Conservation (phyloP, 2,113 vertebrate species). For the Callipepla californica region DNA sequence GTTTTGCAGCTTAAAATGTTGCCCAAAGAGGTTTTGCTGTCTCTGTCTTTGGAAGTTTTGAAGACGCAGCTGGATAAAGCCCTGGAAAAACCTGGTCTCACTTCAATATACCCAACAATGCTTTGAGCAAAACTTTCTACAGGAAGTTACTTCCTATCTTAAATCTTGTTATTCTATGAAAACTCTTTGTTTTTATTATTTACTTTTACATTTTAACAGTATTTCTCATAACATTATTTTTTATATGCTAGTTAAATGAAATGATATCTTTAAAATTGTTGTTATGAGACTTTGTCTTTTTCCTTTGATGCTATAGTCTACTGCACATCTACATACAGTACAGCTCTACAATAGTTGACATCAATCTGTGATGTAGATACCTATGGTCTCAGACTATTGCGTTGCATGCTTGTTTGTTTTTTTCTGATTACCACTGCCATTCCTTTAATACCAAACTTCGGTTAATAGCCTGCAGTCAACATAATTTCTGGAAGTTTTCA, state of each 20-base stretch:
- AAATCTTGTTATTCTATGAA: not conserved
- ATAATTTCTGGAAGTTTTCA: not conserved
- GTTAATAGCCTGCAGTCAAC: not conserved
- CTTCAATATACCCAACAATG: not conserved
- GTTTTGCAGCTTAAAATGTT: not conserved
- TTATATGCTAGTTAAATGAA: not conserved
- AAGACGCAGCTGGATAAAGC: not conserved
- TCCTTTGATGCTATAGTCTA: fast-evolving
- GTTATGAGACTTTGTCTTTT: not conserved
- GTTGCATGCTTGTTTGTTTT: too few species aligned
- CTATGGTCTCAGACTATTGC: not conserved
- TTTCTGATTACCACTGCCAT: not conserved
- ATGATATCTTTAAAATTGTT: not conserved
- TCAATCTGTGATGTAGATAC: not conserved
- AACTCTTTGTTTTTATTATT: not conserved
- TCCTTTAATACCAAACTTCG: not conserved
- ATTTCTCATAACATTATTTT: not conserved
- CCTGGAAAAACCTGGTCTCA: not conserved
- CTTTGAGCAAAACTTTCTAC: not conserved
- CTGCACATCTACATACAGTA: fast-evolving
- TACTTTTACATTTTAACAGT: not conserved
- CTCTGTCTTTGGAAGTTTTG: not conserved
- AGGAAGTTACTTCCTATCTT: not conserved
- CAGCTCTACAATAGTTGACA: not conserved
- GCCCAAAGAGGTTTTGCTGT: too few species aligned